Base-by-base conservation (phyloP, 1,140 invertebrate species). In the Pemphigus obesinymphae region DNA sequence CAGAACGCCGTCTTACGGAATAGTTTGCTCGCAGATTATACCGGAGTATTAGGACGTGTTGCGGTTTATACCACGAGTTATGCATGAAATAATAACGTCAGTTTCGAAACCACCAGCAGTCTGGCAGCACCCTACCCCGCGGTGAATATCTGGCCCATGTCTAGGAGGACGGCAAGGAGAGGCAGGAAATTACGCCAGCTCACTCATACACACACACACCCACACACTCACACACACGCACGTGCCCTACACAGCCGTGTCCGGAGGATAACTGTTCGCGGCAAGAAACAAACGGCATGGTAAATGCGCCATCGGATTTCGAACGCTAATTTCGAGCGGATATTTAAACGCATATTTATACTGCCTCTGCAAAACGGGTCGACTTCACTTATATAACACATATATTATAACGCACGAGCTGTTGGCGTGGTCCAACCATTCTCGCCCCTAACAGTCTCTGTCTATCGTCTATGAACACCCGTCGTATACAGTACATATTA, bases 31-130 rank as follows among this genome's bases (percentile, higher is more conserved):
- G 2, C 31, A 55, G 53, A 58, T 78, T 78, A 55, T 61, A n/a
- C 48, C 50, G 26, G 13, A 61, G 34, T 58, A 78, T 58, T 34
- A 55, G 75, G 73, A 53, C 48, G 50, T 55, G 48, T 76, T 76
- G 73, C 13, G 73, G 75, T 78, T 40, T 58, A 26, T 10, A 37
- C 31, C 23, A 7, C 50, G 75, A 78, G 34, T 78, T 55, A 26
- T 78, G 75, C 34, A 40, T 40, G n/a, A 58, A 78, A 78, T 78
- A 78, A 78, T 78, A 78, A 78, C 53, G 75, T 78, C 75, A 40
- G 34, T 37, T 78, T 15, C n/a, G 31, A 37, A 61, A 78, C 53
- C 75, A 26, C 75, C 53, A n/a, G 6, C n/a, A 4, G 8, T 45
- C 43, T 23, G 17, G 13, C 37, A 17, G 23, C 23, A 43, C 37